phyloP scores from a whole-genome alignment of 1,140 invertebrate species.

The Caenorhabditis briggsae region DNA sequence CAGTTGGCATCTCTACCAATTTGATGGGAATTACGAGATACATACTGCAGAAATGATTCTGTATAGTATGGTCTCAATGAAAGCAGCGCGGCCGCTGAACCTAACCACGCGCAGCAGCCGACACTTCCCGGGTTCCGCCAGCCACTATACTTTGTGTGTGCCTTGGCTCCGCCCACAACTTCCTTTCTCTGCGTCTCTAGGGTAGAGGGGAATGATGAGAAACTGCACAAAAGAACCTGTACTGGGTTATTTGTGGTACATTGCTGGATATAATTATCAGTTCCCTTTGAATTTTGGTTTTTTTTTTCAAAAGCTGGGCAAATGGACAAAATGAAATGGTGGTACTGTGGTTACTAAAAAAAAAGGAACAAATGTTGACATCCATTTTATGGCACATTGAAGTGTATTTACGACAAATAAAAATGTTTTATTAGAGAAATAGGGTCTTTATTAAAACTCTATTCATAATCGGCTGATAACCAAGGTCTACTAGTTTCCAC shows the following conservation, averaged over 20 bases:
- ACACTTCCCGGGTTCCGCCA: slow-evolving; percentile 34
- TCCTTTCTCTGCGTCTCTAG: neutral
- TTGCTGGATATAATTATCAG: too few relatives aligned
- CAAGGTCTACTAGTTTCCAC: neutral
- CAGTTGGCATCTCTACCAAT: slow-evolving; percentile 48
- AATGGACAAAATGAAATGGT: too few relatives aligned
- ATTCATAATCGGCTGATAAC: neutral
- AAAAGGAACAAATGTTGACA: too few relatives aligned
- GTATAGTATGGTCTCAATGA: slow-evolving; percentile 60
- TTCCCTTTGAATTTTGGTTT: too few relatives aligned
- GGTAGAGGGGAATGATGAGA: neutral
- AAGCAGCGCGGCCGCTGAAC: neutral
- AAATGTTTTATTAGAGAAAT: too few relatives aligned
- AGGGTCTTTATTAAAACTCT: too few relatives aligned
- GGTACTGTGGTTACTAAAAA: too few relatives aligned
- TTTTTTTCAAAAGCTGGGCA: too few relatives aligned
- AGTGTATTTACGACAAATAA: too few relatives aligned
- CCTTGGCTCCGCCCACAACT: neutral
- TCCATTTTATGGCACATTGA: too few relatives aligned
- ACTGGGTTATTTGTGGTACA: too few relatives aligned
- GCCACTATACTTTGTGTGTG: neutral
- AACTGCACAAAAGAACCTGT: neutral
- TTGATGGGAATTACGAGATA: slow-evolving; percentile 58
- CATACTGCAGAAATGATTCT: slow-evolving; percentile 62
- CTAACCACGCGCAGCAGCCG: neutral